phyloP scores from a whole-genome alignment of 2,888 invertebrate species.

The Campoletis raptor region DNA sequence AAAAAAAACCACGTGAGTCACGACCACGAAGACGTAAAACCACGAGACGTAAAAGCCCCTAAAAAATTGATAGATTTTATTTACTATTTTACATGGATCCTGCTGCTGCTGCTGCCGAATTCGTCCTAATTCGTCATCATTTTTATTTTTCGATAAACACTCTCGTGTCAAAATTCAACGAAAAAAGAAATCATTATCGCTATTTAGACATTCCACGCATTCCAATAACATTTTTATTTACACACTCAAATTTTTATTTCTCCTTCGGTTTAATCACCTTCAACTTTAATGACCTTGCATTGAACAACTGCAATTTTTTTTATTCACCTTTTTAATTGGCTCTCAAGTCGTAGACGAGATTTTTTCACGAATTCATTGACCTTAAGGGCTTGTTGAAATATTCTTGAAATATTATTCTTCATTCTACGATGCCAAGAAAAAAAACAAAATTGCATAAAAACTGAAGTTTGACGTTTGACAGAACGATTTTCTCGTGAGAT shows the following conservation, averaged over 20 bases:
- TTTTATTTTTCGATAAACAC: conserved; percentile 8
- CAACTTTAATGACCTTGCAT: not conserved
- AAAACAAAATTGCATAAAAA: too few relatives aligned
- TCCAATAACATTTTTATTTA: conserved; percentile 14
- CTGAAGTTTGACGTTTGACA: not conserved
- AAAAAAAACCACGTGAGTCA: conserved; percentile 45
- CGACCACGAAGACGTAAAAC: conserved; percentile 11
- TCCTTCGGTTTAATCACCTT: not conserved
- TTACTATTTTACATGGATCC: not conserved
- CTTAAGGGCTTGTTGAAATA: too few relatives aligned
- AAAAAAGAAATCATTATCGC: conserved; percentile 58
- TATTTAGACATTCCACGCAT: conserved; percentile 19
- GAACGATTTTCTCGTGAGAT: not conserved
- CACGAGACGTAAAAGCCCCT: conserved; percentile 16
- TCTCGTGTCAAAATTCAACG: conserved; percentile 40
- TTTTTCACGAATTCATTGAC: not conserved
- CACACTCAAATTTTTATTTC: not conserved
- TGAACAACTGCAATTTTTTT: not conserved
- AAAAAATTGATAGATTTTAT: not conserved
- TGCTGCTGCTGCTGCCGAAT: conserved; percentile 34
- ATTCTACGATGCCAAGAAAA: not conserved
- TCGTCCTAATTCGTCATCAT: conserved; percentile 45
- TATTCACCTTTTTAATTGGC: not conserved
- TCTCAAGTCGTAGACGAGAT: not conserved
- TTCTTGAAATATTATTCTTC: not conserved